Conservation (phyloP, 53 echinoderm and acorn worm genomes). For the Echinarachnius parma region DNA sequence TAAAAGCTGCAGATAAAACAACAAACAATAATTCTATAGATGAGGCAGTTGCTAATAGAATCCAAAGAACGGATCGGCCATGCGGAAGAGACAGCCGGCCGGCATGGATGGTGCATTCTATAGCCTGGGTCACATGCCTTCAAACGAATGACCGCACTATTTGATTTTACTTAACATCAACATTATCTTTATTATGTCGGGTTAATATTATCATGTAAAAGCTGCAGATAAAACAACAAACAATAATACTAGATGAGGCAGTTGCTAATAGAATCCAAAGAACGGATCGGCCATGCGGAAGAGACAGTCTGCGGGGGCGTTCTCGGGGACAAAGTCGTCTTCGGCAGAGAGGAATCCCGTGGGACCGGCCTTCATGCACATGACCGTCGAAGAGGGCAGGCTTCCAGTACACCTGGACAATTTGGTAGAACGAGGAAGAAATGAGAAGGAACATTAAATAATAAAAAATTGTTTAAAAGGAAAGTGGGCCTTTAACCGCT, state of each 20-base stretch:
- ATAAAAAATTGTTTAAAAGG: neutral
- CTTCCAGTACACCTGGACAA: constrained; percentile 59
- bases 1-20: too few species aligned
- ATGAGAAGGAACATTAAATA: neutral
- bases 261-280: constrained; percentile 23
- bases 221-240: neutral
- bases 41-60: too few species aligned
- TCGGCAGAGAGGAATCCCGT: constrained; percentile 50
- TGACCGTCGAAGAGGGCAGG: constrained; percentile 43
- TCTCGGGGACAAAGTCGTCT: constrained; percentile 23
- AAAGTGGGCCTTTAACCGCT: too few species aligned
- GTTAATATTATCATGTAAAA: too few species aligned
- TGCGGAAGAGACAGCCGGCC: too few species aligned
- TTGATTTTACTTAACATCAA: too few species aligned
- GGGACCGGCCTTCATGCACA: constrained; percentile 67
- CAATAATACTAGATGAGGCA: neutral
- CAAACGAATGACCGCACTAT: too few species aligned
- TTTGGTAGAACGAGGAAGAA: neutral
- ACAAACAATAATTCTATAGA: too few species aligned
- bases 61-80: too few species aligned
- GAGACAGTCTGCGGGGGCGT: constrained; percentile 32
- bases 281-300: constrained; percentile 36
- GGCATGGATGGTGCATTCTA: too few species aligned
- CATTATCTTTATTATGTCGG: too few species aligned
- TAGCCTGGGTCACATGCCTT: too few species aligned